phyloP scores from a whole-genome alignment of 2,113 vertebrate species.

The Uria aalge region DNA sequence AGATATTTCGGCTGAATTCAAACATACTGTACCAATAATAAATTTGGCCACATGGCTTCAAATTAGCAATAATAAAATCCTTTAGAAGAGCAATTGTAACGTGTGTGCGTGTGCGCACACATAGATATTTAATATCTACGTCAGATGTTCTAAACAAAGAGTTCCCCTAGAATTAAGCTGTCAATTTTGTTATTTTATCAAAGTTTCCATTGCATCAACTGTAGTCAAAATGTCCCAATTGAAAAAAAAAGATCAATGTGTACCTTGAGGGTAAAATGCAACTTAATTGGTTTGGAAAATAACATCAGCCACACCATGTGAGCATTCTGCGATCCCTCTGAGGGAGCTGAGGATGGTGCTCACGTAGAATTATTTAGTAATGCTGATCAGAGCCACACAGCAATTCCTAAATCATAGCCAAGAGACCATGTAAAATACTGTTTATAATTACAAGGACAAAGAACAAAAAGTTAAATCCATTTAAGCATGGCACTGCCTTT shows the following conservation, averaged over 20 bases:
- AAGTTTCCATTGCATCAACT: slow-evolving; percentile 54
- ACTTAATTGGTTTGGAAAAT: slow-evolving; percentile 15
- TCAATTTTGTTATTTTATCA: neutral
- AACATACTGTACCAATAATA: neutral
- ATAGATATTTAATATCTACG: neutral
- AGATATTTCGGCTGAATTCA: neutral
- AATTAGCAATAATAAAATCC: neutral
- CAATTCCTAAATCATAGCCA: neutral
- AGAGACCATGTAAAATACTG: neutral
- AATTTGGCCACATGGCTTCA: neutral
- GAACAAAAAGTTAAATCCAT: neutral
- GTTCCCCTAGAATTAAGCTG: neutral
- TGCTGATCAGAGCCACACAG: neutral
- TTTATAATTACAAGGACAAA: neutral
- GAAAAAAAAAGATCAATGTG: neutral
- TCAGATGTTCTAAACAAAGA: neutral
- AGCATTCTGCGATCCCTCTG: neutral
- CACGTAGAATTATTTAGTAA: neutral
- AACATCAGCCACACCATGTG: neutral
- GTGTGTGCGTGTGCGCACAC: rapidly evolving
- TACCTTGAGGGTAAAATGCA: slow-evolving; percentile 1
- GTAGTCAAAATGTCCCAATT: neutral
- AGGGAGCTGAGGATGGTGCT: neutral
- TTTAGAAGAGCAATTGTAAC: neutral
- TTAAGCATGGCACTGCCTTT: neutral